Base-by-base conservation (phyloP, 2,888 invertebrate species). In the Yponomeuta cagnagella region DNA sequence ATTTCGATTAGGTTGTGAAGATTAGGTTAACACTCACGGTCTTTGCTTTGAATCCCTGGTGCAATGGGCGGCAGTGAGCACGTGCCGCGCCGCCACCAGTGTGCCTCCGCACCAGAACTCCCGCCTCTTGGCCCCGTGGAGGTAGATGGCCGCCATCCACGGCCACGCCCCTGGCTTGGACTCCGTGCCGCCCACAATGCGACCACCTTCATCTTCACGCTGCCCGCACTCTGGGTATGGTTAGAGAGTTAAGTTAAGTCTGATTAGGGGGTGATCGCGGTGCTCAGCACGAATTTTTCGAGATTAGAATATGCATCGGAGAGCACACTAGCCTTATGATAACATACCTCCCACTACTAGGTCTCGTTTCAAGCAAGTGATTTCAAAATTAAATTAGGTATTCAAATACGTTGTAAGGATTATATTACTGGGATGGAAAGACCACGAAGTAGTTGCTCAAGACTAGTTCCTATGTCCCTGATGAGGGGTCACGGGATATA, bases 91-190 rank as follows among this genome's bases (percentile, higher is more conserved):
- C n/a, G 96, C 95, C 69, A 98, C 95, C 67, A 98, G 88, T 0
- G 97, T 96, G 0, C 98, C 98, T 0, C 98, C 98, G 81, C 98
- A 98, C 98, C 98, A 98, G 89, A 97, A 98, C 86, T 97, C 97
- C 0, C 96, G 95, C 43, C 97, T 94, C 77, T 96, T 94, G 63
- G 95, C 94, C 10, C 97, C 97, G 80, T 97, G 97, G 68, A 98
- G 93, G 86, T 96, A 98, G 77, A 98, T 97, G 1, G 98, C 98
- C 0, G 97, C 98, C 96, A 98, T 96, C 98, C 98, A 98, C 0
- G 98, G 98, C 97, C 98, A 98, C 70, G 97, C 95, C 0, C 98
- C 98, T 0, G 97, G 95, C 37, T 95, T 92, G 0, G 97, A 94
- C 82, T 96, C 95, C 71, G 96, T 95, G 5, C 98, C 98, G 0